Evolutionary conservation across 2,888 invertebrate genomes (phyloP).

Genomic region (Volucella bombylans): DNA sequence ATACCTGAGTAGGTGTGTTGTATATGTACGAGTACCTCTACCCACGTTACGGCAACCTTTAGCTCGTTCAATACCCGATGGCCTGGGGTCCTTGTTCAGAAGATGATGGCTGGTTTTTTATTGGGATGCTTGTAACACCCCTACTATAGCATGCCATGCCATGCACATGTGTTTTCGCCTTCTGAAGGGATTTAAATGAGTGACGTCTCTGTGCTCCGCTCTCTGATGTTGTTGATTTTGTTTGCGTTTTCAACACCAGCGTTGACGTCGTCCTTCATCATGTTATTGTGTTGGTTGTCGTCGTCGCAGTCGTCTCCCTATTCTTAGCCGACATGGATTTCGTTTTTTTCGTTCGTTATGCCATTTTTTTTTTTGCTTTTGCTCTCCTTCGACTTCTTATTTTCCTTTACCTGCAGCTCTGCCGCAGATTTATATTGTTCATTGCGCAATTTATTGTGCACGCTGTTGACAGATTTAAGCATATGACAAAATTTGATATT

Average conservation of each 20-base stretch:
- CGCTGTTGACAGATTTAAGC: constrained; percentile 73
- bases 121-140: background rate
- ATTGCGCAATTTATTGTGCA: constrained; percentile 71
- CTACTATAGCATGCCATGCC: constrained; percentile 27
- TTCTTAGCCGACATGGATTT: constrained; percentile 33
- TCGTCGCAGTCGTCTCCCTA: constrained; percentile 19
- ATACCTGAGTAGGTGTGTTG: background rate
- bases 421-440: constrained; percentile 69
- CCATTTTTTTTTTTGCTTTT: background rate
- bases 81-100: constrained; percentile 12
- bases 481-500: constrained; percentile 74
- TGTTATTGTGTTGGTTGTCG: no score
- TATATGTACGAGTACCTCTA: background rate
- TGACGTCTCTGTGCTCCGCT: constrained; percentile 52
- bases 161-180: constrained; percentile 63
- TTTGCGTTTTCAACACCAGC: constrained; percentile 60
- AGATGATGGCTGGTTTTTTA: constrained; percentile 12
- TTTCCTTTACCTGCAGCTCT: constrained; percentile 32
- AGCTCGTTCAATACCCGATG: constrained; percentile 9
- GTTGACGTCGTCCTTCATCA: constrained; percentile 20
- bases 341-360: background rate
- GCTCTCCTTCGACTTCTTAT: background rate
- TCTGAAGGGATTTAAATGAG: constrained; percentile 66
- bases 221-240: constrained; percentile 63
- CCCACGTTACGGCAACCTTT: background rate